Percentiles rank a stretch among this genome's conserved stretches.
phyloP scores from a whole-genome alignment of 2,113 vertebrate genomes.

The Zosterops pallidus region DNA sequence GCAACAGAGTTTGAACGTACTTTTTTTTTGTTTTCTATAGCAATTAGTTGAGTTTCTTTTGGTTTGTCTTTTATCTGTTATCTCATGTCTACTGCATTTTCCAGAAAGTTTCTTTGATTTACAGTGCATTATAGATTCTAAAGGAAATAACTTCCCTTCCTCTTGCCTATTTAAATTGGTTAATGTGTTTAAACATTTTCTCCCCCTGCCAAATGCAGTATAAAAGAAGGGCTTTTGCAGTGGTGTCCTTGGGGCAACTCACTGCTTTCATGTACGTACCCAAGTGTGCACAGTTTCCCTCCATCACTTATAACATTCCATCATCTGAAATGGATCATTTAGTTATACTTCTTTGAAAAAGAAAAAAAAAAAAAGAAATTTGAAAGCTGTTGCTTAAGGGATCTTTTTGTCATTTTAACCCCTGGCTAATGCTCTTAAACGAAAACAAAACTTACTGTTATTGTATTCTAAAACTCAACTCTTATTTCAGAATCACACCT shows the following conservation, averaged over 20 bases:
- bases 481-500: not conserved
- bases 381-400: not conserved
- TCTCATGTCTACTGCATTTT: not conserved
- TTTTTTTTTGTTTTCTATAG: not conserved
- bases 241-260: not conserved
- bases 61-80: conserved; percentile 11
- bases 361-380: not conserved
- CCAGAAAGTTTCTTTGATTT: conserved; percentile 27
- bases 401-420: not conserved
- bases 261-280: not conserved
- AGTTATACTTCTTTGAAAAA: not conserved
- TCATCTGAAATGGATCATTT: not conserved
- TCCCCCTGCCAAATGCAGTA: not conserved
- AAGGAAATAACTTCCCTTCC: not conserved
- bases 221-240: not conserved
- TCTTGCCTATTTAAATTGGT: conserved; percentile 7
- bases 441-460: not conserved
- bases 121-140: not conserved
- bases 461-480: not conserved
- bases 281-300: not conserved
- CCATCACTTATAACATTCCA: not conserved
- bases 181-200: not conserved
- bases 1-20: not conserved
- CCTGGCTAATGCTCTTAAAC: not conserved
- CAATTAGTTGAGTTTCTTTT: conserved; percentile 1